A percentile compares a stretch with the other conserved stretches of the same genome.
These are phyloP conservation scores for Dendrocincla fuliginosa DNA, from an alignment of 2,797 vertebrate genomes.

Conservation along the genomic window DNA sequence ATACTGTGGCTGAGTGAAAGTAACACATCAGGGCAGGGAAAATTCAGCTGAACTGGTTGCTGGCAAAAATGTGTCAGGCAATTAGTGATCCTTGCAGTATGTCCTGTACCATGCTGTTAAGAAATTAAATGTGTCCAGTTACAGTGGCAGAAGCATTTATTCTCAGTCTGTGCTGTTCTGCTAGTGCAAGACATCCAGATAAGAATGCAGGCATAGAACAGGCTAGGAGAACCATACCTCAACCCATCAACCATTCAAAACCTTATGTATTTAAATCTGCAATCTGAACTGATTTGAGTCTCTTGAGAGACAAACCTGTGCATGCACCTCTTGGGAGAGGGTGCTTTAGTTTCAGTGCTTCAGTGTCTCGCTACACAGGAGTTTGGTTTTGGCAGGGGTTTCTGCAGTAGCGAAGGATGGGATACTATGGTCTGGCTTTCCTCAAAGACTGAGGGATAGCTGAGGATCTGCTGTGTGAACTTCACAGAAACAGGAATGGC, in stretches of 20 bases:
- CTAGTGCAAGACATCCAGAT: neutral
- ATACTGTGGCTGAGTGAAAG: neutral
- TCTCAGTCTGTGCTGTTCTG: neutral
- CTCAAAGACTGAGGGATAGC: neutral
- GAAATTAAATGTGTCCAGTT: neutral
- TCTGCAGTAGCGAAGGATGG: neutral
- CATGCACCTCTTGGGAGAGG: neutral
- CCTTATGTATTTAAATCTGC: neutral
- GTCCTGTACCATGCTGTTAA: neutral
- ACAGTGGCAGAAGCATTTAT: neutral
- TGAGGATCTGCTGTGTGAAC: neutral
- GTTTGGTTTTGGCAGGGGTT: neutral
- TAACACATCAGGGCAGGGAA: neutral
- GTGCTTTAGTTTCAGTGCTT: neutral
- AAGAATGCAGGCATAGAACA: neutral
- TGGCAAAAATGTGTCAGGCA: neutral
- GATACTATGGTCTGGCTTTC: neutral
- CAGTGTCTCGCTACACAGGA: neutral
- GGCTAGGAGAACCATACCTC: neutral
- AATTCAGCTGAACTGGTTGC: neutral
- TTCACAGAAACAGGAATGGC: neutral
- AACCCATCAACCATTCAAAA: neutral
- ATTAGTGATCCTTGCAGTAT: neutral
- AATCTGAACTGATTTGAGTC: neutral
- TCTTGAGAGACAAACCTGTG: neutral